These are phyloP conservation scores for Heliconius hewitsoni DNA, from an alignment of 1,140 invertebrate species.

Conservation along the genomic window DNA sequence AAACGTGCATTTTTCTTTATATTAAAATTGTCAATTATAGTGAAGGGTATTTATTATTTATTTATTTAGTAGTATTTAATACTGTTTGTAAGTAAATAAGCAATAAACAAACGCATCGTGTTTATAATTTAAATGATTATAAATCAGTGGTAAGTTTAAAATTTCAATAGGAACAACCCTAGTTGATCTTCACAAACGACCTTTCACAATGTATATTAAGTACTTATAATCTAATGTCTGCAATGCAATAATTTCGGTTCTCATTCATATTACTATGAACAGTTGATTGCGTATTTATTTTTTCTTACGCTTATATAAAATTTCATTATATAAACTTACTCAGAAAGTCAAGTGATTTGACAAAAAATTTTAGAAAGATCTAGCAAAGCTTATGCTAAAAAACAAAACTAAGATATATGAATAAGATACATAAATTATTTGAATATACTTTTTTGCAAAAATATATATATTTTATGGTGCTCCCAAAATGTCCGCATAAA, in stretches of 20 bases:
- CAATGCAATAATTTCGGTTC: slow-evolving; percentile 9
- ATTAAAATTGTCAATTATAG: no score
- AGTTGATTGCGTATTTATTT: not conserved
- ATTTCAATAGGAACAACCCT: not conserved
- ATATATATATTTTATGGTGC: not conserved
- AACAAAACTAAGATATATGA: no score
- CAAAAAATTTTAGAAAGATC: not conserved
- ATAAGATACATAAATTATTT: not conserved
- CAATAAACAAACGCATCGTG: no score
- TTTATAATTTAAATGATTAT: not conserved
- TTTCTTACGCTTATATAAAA: not conserved
- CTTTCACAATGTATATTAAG: slow-evolving; percentile 14
- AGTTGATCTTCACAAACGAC: slow-evolving; percentile 2
- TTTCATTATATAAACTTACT: not conserved
- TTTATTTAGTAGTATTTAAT: no score
- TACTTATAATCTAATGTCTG: slow-evolving; percentile 10
- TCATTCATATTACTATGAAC: not conserved
- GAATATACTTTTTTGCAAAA: not conserved
- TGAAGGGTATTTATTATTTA: no score
- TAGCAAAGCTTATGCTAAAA: no score
- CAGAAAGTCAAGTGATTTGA: not conserved
- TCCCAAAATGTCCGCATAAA: not conserved
- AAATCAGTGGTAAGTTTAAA: not conserved
- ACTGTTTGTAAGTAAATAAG: no score
- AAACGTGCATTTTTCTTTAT: no score